Evolutionary conservation across 64 coral and sea anemone genomes (phyloP).

Genomic region (Anthopleura sola): DNA sequence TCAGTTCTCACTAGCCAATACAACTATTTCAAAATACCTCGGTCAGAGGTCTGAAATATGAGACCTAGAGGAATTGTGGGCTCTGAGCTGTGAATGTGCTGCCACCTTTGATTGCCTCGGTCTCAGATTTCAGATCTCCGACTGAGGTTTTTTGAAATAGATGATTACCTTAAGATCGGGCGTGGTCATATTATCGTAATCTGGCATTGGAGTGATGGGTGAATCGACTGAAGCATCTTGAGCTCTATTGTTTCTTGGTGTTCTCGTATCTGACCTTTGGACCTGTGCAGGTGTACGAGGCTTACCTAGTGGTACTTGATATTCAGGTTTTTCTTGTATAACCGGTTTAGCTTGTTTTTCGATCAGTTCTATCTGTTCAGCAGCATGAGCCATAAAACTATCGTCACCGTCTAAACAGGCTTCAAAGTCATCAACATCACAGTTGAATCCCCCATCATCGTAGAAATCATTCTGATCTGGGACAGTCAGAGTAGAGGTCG

Average conservation of each 20-base stretch:
- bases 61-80: too few species aligned
- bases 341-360: neutral
- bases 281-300: neutral
- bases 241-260: neutral
- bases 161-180: slow-evolving; percentile 79
- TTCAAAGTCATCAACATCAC: slow-evolving; percentile 46
- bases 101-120: too few species aligned
- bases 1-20: too few species aligned
- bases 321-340: neutral
- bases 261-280: neutral
- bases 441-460: slow-evolving; percentile 84
- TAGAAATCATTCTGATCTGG: slow-evolving; percentile 16
- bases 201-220: slow-evolving; percentile 81
- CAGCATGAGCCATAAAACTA: neutral
- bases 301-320: neutral
- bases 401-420: slow-evolving; percentile 4
- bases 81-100: too few species aligned
- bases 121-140: too few species aligned
- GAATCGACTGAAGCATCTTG: neutral
- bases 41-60: too few species aligned
- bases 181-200: slow-evolving; percentile 71
- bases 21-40: too few species aligned
- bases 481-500: neutral
- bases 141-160: too few species aligned
- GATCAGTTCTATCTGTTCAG: neutral